Conservation (phyloP, 2,888 invertebrate species). For the Cryptocephalus primarius region DNA sequence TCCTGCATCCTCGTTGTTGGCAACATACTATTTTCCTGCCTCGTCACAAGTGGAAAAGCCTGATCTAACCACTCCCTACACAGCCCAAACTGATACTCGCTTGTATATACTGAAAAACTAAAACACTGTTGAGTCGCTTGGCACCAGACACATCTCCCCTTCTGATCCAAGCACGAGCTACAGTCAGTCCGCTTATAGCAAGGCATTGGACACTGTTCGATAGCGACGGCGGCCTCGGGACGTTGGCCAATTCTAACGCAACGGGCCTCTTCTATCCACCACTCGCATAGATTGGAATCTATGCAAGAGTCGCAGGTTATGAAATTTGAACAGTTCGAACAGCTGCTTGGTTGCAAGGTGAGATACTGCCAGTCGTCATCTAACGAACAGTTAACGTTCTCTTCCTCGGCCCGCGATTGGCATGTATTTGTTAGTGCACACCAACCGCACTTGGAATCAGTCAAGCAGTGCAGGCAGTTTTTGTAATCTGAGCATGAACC, state of each 20-base stretch:
- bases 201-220: slow-evolving; percentile 64
- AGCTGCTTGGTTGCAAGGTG: slow-evolving; percentile 70
- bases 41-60: slow-evolving; percentile 42
- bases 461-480: slow-evolving; percentile 79
- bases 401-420: slow-evolving; percentile 55
- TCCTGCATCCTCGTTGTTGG: slow-evolving; percentile 37
- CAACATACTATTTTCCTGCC: slow-evolving; percentile 29
- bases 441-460: slow-evolving; percentile 87
- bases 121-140: slow-evolving; percentile 87
- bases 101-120: slow-evolving; percentile 90
- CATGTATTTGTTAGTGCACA: slow-evolving; percentile 69
- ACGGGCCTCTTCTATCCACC: slow-evolving; percentile 80
- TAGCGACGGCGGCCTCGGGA: slow-evolving; percentile 51
- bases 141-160: slow-evolving; percentile 86
- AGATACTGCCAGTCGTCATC: slow-evolving; percentile 65
- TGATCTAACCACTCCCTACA: slow-evolving; percentile 91
- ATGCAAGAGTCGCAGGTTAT: slow-evolving; percentile 82
- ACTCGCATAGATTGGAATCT: slow-evolving; percentile 68
- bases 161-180: slow-evolving; percentile 72
- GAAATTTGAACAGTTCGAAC: slow-evolving; percentile 81
- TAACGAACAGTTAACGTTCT: slow-evolving; percentile 47
- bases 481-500: slow-evolving; percentile 66
- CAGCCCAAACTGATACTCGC: slow-evolving; percentile 85
- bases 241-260: slow-evolving; percentile 71
- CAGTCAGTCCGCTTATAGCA: slow-evolving; percentile 71